phyloP scores from a whole-genome alignment of 2,797 vertebrate species.

The Bradypus variegatus region DNA sequence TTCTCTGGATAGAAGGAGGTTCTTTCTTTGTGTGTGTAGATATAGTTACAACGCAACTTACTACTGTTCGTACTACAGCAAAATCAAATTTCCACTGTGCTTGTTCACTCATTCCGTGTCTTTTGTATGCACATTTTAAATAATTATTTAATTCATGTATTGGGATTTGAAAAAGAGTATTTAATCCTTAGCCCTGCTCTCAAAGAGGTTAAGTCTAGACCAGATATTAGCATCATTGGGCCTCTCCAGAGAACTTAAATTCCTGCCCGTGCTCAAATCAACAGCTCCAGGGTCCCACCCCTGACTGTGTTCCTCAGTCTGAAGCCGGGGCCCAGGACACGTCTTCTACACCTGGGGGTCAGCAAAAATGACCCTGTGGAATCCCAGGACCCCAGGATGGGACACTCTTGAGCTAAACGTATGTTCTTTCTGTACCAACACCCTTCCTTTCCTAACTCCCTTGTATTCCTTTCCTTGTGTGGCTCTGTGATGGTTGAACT shows the following conservation, averaged over 20 bases:
- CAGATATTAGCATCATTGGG: background rate
- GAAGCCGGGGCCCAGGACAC: background rate
- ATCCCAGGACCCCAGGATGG: background rate
- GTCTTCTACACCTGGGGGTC: background rate
- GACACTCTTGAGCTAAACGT: background rate
- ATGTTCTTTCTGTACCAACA: background rate
- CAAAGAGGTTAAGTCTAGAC: background rate
- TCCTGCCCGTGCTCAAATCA: background rate
- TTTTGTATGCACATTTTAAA: background rate
- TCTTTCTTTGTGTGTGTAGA: background rate
- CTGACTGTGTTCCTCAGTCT: background rate
- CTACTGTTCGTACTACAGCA: background rate
- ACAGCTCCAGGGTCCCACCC: background rate
- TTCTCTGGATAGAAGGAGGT: conserved; percentile 29
- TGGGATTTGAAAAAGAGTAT: background rate
- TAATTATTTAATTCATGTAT: background rate
- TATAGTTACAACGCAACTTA: conserved; percentile 31
- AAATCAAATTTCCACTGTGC: conserved; percentile 6
- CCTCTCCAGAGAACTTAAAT: background rate
- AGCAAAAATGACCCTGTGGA: background rate
- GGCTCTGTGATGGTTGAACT: background rate
- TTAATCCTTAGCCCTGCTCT: background rate
- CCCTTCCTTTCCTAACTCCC: background rate
- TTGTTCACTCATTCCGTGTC: background rate
- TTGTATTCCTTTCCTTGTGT: background rate